These are phyloP conservation scores for Ormia ochracea DNA, from an alignment of 2,888 invertebrate species.

Conservation along the genomic window DNA sequence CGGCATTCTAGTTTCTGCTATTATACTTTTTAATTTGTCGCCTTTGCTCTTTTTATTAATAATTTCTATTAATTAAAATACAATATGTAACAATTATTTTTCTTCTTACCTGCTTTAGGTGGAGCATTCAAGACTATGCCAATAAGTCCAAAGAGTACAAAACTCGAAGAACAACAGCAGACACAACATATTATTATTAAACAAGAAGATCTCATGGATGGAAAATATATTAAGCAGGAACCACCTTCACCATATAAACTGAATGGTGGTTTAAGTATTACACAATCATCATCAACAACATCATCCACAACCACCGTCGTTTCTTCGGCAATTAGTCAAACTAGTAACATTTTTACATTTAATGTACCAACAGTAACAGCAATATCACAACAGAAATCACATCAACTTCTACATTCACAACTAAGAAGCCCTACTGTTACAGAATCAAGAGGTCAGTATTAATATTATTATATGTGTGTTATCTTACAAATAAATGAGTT, in stretches of 20 bases:
- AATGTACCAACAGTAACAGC: constrained; percentile 72
- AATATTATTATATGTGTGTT: neutral
- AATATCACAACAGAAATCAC: constrained; percentile 54
- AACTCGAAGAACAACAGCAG: constrained; percentile 69
- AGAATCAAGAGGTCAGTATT: constrained; percentile 66
- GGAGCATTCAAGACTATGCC: constrained; percentile 94
- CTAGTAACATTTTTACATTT: constrained; percentile 73
- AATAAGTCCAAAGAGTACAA: constrained; percentile 78
- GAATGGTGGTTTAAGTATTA: constrained; percentile 63
- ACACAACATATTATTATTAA: constrained; percentile 62
- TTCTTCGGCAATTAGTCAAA: constrained; percentile 34
- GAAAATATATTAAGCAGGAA: constrained; percentile 75
- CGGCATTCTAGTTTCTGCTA: too few relatives aligned
- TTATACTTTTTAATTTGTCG: too few relatives aligned
- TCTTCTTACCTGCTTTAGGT: constrained; percentile 76
- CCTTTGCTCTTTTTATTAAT: too few relatives aligned
- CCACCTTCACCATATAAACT: constrained; percentile 74
- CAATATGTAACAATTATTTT: neutral
- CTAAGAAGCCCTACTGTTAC: constrained; percentile 69
- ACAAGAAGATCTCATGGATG: constrained; percentile 68
- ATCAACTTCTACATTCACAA: constrained; percentile 68
- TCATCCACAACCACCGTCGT: constrained; percentile 20
- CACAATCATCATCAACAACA: constrained; percentile 31
- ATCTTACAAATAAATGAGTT: neutral
- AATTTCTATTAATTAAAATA: too few relatives aligned